These are phyloP conservation scores for Euura saliciscinereae DNA, from an alignment of 1,140 invertebrate genomes.

Conservation along the genomic window DNA sequence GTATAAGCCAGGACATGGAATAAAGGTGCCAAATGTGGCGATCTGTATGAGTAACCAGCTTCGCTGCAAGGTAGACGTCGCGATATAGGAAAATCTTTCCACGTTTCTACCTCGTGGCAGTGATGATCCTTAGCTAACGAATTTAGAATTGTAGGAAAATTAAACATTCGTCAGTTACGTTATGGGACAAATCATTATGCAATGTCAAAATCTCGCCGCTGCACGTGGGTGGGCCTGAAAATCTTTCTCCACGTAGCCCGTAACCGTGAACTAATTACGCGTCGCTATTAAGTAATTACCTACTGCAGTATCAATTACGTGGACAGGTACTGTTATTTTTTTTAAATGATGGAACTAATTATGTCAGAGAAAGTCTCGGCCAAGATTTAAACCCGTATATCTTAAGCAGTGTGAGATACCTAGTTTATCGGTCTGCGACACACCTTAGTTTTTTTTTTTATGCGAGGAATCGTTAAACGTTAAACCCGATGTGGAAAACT, in stretches of 20 bases:
- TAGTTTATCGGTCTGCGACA: too few relatives aligned
- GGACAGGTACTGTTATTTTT: not conserved
- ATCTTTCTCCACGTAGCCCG: not conserved
- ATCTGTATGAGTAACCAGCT: not conserved
- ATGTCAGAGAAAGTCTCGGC: not conserved
- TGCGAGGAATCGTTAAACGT: too few relatives aligned
- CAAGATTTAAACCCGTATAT: not conserved
- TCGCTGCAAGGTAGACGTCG: not conserved
- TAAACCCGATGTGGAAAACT: too few relatives aligned
- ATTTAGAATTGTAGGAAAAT: too few relatives aligned
- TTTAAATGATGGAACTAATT: not conserved
- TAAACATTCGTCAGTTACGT: too few relatives aligned
- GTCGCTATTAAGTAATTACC: not conserved
- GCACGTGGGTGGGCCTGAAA: not conserved
- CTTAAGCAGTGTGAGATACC: too few relatives aligned
- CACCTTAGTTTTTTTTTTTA: too few relatives aligned
- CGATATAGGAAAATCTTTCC: not conserved
- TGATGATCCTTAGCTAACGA: too few relatives aligned
- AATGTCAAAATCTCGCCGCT: too few relatives aligned
- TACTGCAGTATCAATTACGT: not conserved
- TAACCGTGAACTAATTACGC: constrained; percentile 4
- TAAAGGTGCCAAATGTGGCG: constrained; percentile 6
- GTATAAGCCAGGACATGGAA: not conserved
- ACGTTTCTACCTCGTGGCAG: too few relatives aligned
- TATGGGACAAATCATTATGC: too few relatives aligned